Conservation (phyloP, 2,113 vertebrate species). For the Hippocampus mohnikei region DNA sequence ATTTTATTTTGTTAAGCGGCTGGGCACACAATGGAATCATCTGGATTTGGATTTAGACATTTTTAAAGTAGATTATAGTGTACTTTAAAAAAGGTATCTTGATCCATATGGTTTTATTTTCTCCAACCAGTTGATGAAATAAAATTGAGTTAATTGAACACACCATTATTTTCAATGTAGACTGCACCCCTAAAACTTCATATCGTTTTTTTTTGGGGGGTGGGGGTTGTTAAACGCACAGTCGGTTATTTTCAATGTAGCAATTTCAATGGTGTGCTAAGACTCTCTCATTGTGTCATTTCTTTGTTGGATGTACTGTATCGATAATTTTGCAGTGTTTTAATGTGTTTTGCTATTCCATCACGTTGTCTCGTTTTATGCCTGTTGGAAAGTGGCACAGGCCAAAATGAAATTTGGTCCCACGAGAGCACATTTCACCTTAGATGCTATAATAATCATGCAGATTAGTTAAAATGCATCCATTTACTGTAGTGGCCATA, state of each 20-base stretch:
- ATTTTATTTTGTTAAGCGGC: too few species aligned
- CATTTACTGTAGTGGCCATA: neutral
- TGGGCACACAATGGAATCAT: too few species aligned
- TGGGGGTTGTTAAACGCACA: neutral
- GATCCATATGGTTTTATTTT: too few species aligned
- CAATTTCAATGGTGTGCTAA: neutral
- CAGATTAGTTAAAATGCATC: neutral
- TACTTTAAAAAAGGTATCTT: too few species aligned
- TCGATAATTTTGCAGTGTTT: constrained; percentile 38
- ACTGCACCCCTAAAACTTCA: too few species aligned
- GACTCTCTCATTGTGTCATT: constrained; percentile 63
- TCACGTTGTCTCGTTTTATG: constrained; percentile 68
- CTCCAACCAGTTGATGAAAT: too few species aligned
- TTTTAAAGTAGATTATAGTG: too few species aligned
- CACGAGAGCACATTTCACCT: neutral
- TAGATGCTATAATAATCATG: neutral
- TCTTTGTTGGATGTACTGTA: constrained; percentile 64
- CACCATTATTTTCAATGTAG: too few species aligned
- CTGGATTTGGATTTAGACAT: too few species aligned
- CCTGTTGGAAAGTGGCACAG: constrained; percentile 63
- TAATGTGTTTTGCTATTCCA: constrained; percentile 58
- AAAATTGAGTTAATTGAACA: too few species aligned
- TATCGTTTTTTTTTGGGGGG: too few species aligned
- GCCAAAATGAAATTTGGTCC: constrained; percentile 51
- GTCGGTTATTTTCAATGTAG: too few species aligned